A percentile compares a stretch with the other conserved stretches of the same genome.
These are phyloP conservation scores for Caiman crocodilus DNA, from an alignment of 2,797 vertebrate genomes.

Conservation along the genomic window DNA sequence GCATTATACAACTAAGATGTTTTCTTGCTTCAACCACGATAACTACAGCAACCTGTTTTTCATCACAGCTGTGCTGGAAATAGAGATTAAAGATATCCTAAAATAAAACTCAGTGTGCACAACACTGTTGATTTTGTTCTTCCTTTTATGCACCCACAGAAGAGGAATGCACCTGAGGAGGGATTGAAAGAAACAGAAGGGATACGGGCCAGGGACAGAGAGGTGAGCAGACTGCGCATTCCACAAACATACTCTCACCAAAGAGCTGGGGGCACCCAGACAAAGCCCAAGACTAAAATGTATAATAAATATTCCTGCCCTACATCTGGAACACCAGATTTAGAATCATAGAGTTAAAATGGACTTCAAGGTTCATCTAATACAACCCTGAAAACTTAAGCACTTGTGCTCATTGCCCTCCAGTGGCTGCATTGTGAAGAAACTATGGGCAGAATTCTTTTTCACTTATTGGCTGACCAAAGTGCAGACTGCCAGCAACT, in stretches of 20 bases:
- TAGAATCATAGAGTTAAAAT: too few relatives aligned
- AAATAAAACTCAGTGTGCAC: neutral
- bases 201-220: neutral
- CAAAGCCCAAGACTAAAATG: neutral
- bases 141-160: neutral
- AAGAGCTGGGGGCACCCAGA: neutral
- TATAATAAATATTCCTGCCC: neutral
- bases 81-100: accelerated
- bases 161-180: neutral
- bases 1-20: neutral
- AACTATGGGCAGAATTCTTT: neutral
- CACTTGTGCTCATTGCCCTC: neutral
- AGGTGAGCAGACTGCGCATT: neutral
- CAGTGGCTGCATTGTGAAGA: neutral
- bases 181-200: neutral
- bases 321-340: neutral
- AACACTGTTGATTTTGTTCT: accelerated
- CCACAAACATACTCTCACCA: neutral
- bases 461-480: too few relatives aligned
- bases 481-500: too few relatives aligned
- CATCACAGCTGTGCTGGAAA: neutral
- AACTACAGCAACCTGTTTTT: constrained; percentile 13
- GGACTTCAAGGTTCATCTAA: too few relatives aligned
- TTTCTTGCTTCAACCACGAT: neutral
- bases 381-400: neutral